Conservation (phyloP, 2,888 invertebrate genomes). For the Leucophenga montana region DNA sequence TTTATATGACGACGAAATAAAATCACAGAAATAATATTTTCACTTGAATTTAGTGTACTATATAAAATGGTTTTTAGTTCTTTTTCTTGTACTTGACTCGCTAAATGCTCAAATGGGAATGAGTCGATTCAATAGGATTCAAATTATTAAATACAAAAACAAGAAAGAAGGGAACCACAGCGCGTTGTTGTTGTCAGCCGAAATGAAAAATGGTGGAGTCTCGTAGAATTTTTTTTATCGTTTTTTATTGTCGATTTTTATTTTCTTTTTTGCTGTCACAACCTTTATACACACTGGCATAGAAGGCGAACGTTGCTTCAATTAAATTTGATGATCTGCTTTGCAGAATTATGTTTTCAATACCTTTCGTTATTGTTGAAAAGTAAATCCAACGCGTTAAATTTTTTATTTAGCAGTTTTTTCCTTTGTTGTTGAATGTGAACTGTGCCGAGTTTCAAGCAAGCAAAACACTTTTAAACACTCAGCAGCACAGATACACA, state of each 20-base stretch:
- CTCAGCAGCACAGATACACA: slow-evolving; percentile 27
- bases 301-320: slow-evolving; percentile 81
- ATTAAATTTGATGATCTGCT: slow-evolving; percentile 38
- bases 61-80: slow-evolving; percentile 37
- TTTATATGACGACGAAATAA: slow-evolving; percentile 49
- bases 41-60: slow-evolving; percentile 52
- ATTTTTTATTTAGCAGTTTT: slow-evolving; percentile 45
- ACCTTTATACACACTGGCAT: slow-evolving; percentile 95
- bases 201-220: slow-evolving; percentile 25
- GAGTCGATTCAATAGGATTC: slow-evolving; percentile 53
- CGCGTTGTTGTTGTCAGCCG: not conserved
- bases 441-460: slow-evolving; percentile 55
- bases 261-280: slow-evolving; percentile 58
- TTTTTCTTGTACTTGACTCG: slow-evolving; percentile 39
- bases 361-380: slow-evolving; percentile 45
- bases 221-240: slow-evolving; percentile 12
- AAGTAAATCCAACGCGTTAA: slow-evolving; percentile 39
- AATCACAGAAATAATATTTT: slow-evolving; percentile 65
- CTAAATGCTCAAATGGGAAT: slow-evolving; percentile 67
- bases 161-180: not conserved
- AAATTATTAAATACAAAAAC: slow-evolving; percentile 60
- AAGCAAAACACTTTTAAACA: slow-evolving; percentile 67
- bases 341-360: slow-evolving; percentile 46
- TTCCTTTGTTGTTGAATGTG: slow-evolving; percentile 56
- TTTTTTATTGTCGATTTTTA: slow-evolving; percentile 36